Conservation (phyloP, 1,140 invertebrate genomes). For the Bactericera cockerelli region DNA sequence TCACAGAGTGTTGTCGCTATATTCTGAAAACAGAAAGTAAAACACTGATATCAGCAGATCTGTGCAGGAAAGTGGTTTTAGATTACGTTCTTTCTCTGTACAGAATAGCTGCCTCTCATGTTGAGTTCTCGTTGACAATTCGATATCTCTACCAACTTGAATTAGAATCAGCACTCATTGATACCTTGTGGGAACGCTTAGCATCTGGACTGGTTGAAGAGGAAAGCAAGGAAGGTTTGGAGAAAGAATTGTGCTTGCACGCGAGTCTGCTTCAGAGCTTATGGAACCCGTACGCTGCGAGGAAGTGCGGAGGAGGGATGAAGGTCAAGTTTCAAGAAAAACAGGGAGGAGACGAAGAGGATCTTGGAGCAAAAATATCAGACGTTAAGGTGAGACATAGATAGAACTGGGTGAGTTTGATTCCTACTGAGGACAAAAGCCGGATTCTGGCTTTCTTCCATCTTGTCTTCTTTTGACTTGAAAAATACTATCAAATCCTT, state of each 20-base stretch:
- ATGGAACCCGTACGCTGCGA: background rate
- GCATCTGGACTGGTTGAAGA: background rate
- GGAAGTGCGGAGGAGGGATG: background rate
- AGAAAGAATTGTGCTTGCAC: background rate
- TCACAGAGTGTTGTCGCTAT: constrained; percentile 53
- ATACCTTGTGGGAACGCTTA: background rate
- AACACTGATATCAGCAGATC: constrained; percentile 10
- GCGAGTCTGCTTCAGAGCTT: background rate
- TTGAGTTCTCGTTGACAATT: background rate
- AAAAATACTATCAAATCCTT: too few species aligned
- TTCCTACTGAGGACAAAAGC: too few species aligned
- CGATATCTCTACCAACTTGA: background rate
- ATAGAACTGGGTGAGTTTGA: too few species aligned
- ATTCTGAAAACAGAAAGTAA: constrained; percentile 29
- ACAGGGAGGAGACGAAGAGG: too few species aligned
- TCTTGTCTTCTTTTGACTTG: too few species aligned
- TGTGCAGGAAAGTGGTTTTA: constrained; percentile 19
- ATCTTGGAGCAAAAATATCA: too few species aligned
- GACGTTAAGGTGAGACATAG: too few species aligned
- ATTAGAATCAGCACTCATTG: background rate
- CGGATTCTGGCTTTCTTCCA: too few species aligned
- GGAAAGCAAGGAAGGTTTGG: background rate
- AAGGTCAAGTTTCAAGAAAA: background rate
- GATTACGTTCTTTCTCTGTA: constrained; percentile 16
- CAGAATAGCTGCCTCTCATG: background rate